Evolutionary conservation across 2,888 invertebrate genomes (phyloP), one percentile per base, ranked within the genome.

Genomic region (Parapristionchus giblindavisi): DNA sequence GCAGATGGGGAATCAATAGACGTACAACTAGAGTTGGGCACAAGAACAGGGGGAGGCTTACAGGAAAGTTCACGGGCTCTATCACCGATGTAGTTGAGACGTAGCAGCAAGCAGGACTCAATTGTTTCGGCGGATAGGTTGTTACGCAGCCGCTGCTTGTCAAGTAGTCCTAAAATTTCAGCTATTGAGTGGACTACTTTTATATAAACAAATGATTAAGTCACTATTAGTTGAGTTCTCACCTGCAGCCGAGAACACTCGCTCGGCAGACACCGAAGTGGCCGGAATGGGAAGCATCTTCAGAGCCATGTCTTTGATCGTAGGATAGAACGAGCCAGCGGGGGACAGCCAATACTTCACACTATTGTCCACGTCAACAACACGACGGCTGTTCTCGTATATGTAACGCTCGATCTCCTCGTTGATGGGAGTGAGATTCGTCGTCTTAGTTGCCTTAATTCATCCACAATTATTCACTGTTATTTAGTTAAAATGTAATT

Each of bases 161-260:
- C 60, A 34, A 60, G 60, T 5, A 60, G 21, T 21, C 60, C 58
- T 58, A 17, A 17, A 58, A 58, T 4, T 1, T 14, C 21, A 24
- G 5, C 14, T 29, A 32, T 58, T 3, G 17, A 8, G 34, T 3
- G 21, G 14, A 2, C 58, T 17, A 8, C 2, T 32, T 58, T 58
- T 3, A 27, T 11, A 27, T 27, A 4, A 3, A 56, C 27, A 29
- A 3, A 29, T 8, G 8, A 11, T 11, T 56, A 32, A 17, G 14
- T 29, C 32, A 56, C 27, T n/a, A 8, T n/a, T 24, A 17, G 21
- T 58, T 5, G 34, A 2, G 24, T n/a, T 54, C 27, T 29, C 3
- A 58, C 58, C 60, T 29, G 60, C 60, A 14, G 60, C 60, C 6
- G 34, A 34, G 24, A 60, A 60, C 14, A 60, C 60, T 60, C 60